Conservation (phyloP, 2,113 vertebrate genomes). For the Cnemophilus loriae region DNA sequence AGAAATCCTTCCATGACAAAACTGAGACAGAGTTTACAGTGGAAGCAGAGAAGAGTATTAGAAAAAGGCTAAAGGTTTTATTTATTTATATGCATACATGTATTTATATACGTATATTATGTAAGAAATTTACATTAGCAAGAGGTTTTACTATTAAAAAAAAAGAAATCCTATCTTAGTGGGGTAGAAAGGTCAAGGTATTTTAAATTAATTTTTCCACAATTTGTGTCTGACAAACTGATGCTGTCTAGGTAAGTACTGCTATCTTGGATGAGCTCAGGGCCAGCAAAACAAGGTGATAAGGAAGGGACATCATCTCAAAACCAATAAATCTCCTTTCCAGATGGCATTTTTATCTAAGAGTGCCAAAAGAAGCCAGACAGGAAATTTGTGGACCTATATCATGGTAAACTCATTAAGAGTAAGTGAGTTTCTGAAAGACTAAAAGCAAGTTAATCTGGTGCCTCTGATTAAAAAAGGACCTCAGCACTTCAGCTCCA, state of each 20-base stretch:
- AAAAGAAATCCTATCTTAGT: background rate
- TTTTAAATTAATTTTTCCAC: constrained; percentile 37
- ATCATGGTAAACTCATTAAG: constrained; percentile 43
- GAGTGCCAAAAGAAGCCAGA: constrained; percentile 54
- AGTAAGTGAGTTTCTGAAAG: constrained; percentile 59
- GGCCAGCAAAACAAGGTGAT: constrained; percentile 51
- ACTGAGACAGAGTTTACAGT: background rate
- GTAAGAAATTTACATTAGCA: background rate
- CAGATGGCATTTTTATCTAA: constrained; percentile 63
- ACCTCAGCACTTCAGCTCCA: constrained; percentile 25
- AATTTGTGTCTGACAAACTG: constrained; percentile 13
- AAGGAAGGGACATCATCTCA: constrained; percentile 36
- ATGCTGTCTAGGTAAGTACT: constrained; percentile 13
- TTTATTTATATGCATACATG: background rate
- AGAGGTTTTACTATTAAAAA: background rate
- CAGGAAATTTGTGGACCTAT: constrained; percentile 56
- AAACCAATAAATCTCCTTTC: constrained; percentile 58
- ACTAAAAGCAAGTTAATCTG: constrained; percentile 46
- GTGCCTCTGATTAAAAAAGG: constrained; percentile 45
- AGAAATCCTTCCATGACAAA: background rate
- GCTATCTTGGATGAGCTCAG: constrained; percentile 46
- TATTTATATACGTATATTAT: background rate
- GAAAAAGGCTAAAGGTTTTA: background rate
- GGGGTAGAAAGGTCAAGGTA: constrained; percentile 9
- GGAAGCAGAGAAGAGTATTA: background rate